A percentile compares a stretch with the other conserved stretches of the same genome.
Conservation (phyloP, 2,888 invertebrate species). For the Rugalucina vietnamica region DNA sequence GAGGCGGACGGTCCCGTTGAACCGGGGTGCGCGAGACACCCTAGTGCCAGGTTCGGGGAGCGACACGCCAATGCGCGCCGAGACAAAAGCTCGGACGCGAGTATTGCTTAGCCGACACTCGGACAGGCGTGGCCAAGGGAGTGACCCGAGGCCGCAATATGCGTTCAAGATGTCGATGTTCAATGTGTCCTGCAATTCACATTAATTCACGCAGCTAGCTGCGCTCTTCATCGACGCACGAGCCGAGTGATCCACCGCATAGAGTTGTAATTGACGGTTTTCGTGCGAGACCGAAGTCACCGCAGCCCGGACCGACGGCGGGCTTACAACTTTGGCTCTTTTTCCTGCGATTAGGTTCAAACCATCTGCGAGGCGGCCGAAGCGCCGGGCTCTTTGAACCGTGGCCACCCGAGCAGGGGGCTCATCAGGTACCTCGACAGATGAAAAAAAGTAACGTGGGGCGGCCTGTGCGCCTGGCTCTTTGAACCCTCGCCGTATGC, state of each 20-base stretch:
- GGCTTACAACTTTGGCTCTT: background rate
- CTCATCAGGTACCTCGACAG: background rate
- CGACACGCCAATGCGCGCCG: constrained; percentile 36
- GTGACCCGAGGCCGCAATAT: constrained; percentile 86
- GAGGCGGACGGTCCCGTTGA: constrained; percentile 24
- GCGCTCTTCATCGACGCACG: constrained; percentile 88
- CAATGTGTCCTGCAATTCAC: constrained; percentile 85
- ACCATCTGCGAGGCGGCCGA: background rate
- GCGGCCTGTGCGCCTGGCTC: background rate
- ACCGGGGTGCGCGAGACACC: background rate
- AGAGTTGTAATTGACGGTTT: constrained; percentile 48
- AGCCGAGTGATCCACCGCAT: constrained; percentile 86
- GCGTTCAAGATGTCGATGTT: constrained; percentile 88
- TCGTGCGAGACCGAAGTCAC: background rate
- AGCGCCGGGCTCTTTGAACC: background rate
- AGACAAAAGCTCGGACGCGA: background rate
- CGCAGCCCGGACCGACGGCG: background rate
- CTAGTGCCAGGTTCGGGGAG: background rate
- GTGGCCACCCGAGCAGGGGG: background rate
- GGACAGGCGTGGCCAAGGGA: constrained; percentile 81
- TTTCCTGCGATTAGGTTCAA: background rate
- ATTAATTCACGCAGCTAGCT: constrained; percentile 85
- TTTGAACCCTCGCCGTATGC: background rate
- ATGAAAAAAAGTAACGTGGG: background rate
- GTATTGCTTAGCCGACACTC: constrained; percentile 75